These are phyloP conservation scores for Mohoua ochrocephala DNA, from an alignment of 2,113 vertebrate species.

Conservation along the genomic window DNA sequence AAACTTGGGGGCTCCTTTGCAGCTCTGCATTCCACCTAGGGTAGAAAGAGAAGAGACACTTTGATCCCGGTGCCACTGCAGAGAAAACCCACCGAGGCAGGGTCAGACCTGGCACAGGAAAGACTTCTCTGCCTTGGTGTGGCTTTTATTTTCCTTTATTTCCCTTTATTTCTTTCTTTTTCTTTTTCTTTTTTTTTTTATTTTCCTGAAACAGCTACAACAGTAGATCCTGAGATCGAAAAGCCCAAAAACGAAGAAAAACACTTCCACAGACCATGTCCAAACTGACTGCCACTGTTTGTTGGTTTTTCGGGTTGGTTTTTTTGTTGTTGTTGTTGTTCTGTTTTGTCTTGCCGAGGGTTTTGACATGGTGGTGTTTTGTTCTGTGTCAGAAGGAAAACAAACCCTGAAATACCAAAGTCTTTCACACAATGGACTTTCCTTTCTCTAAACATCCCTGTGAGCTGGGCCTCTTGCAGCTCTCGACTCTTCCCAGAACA, in stretches of 20 bases:
- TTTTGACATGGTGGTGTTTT: slow-evolving; percentile 21
- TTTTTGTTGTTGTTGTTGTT: neutral
- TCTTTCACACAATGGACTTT: slow-evolving; percentile 41
- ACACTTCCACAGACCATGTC: neutral
- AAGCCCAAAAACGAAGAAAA: neutral
- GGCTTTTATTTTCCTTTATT: neutral
- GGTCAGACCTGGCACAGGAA: neutral
- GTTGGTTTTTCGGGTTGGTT: neutral
- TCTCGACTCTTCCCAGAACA: slow-evolving; percentile 33
- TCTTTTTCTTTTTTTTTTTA: fast-evolving
- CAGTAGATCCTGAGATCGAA: neutral
- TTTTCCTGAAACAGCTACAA: neutral
- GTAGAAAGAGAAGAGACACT: fast-evolving
- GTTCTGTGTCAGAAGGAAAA: slow-evolving; percentile 39
- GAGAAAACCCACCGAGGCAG: neutral
- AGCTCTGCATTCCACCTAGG: neutral
- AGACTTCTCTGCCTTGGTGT: neutral
- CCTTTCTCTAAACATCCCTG: slow-evolving; percentile 37
- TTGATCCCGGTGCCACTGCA: neutral
- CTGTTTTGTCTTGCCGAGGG: neutral
- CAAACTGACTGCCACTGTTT: neutral
- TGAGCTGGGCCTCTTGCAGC: slow-evolving; percentile 42
- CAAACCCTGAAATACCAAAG: slow-evolving; percentile 38
- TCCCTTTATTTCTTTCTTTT: neutral
- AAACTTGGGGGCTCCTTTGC: neutral